phyloP scores from a whole-genome alignment of 2,888 invertebrate genomes.

The Napeogenes inachia region DNA sequence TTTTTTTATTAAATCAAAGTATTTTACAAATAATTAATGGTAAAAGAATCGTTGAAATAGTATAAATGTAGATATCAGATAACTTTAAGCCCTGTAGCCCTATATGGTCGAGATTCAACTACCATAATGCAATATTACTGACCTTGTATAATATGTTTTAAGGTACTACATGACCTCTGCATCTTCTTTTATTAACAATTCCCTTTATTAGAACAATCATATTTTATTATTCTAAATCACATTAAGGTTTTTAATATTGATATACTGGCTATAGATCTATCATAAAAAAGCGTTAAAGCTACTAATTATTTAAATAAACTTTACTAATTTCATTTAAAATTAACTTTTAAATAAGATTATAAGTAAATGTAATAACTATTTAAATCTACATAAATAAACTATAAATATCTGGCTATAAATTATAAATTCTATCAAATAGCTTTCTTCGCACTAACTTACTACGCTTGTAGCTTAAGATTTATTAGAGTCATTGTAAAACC shows the following conservation, averaged over 20 bases:
- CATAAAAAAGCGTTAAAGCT: background rate
- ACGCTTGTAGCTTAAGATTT: slow-evolving; percentile 46
- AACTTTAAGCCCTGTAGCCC: too few relatives aligned
- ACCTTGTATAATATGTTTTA: slow-evolving; percentile 14
- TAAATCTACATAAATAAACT: slow-evolving; percentile 1
- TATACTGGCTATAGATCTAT: too few relatives aligned
- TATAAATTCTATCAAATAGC: slow-evolving; percentile 3
- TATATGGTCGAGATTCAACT: slow-evolving; percentile 29
- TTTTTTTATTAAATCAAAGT: too few relatives aligned
- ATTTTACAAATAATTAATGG: too few relatives aligned
- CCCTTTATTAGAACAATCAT: background rate
- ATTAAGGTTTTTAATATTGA: too few relatives aligned
- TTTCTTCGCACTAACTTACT: slow-evolving; percentile 8
- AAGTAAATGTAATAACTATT: too few relatives aligned
- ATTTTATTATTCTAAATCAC: background rate
- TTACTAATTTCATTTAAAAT: background rate
- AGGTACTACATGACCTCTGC: slow-evolving; percentile 11
- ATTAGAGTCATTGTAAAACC: slow-evolving; percentile 52
- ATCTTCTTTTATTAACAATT: background rate
- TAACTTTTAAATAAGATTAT: background rate
- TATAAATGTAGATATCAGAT: too few relatives aligned
- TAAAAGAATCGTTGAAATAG: too few relatives aligned
- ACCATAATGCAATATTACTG: slow-evolving; percentile 32
- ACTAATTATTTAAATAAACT: background rate
- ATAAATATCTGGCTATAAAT: slow-evolving; percentile 3